Evolutionary conservation across 2,888 invertebrate genomes (phyloP).

Genomic region (Diadegma fenestrale): DNA sequence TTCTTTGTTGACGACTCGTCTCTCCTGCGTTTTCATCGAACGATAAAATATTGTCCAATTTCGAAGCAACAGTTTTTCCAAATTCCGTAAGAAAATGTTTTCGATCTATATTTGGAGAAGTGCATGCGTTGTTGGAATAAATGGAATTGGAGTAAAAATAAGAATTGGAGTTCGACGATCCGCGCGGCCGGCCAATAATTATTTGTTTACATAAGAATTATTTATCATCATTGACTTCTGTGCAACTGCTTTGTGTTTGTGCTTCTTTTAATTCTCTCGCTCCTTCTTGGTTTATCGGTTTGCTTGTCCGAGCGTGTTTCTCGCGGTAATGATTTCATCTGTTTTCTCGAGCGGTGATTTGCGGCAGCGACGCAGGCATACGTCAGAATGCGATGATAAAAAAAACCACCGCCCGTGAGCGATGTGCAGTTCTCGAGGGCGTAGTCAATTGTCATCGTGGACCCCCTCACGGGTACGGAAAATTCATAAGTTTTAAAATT

Average conservation of each 20-base stretch:
- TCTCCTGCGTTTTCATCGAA: neutral
- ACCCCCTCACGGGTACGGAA: neutral
- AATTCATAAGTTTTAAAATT: neutral
- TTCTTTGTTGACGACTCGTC: neutral
- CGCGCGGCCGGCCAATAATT: neutral
- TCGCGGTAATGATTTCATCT: slow-evolving; percentile 46
- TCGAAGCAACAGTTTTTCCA: neutral
- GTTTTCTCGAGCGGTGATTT: slow-evolving; percentile 23
- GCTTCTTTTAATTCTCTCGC: slow-evolving; percentile 1
- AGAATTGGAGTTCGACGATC: neutral
- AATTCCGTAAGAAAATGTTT: neutral
- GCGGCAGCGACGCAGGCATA: slow-evolving; percentile 16
- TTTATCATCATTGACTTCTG: neutral
- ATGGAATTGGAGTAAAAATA: neutral
- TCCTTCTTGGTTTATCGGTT: neutral
- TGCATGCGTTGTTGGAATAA: too few species aligned
- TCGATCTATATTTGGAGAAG: too few species aligned
- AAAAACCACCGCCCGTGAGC: slow-evolving; percentile 4
- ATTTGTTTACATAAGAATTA: neutral
- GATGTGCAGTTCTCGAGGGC: slow-evolving; percentile 25
- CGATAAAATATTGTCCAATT: neutral
- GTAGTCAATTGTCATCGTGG: slow-evolving; percentile 29
- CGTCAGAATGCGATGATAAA: slow-evolving; percentile 51
- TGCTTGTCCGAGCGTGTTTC: slow-evolving; percentile 19
- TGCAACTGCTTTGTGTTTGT: neutral